Conservation (phyloP, 1,140 invertebrate species). For the Rhynchophorus ferrugineus region DNA sequence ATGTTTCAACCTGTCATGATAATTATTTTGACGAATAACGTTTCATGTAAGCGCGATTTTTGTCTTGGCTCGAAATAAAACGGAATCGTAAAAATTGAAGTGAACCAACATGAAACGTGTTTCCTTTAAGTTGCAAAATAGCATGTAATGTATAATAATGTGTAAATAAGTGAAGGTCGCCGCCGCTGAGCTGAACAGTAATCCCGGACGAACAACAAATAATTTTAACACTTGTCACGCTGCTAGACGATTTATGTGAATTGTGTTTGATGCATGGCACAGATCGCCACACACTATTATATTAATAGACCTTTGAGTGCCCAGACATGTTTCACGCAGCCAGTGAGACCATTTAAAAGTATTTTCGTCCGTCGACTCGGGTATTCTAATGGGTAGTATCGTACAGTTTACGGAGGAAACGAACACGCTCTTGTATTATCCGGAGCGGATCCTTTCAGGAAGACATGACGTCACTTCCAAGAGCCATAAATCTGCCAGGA, state of each 20-base stretch:
- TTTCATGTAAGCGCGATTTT: no score
- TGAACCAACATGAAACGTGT: no score
- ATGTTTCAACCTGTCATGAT: no score
- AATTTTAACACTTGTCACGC: slow-evolving; percentile 18
- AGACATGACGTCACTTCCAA: neutral
- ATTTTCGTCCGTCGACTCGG: no score
- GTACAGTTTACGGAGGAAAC: no score
- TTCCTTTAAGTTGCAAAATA: no score
- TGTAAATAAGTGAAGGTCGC: neutral
- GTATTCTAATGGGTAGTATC: no score
- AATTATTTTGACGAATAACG: no score
- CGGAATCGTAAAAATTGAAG: no score
- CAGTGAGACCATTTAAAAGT: slow-evolving; percentile 12
- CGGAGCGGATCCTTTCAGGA: no score
- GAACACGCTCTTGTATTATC: no score
- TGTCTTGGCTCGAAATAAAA: no score
- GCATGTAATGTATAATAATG: neutral
- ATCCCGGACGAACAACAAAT: neutral
- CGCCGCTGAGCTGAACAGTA: neutral
- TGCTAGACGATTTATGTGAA: slow-evolving; percentile 13
- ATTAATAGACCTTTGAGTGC: slow-evolving; percentile 18
- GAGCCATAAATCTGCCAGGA: slow-evolving; percentile 25
- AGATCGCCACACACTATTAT: slow-evolving; percentile 17
- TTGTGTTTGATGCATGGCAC: slow-evolving; percentile 16
- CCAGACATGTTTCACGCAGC: slow-evolving; percentile 11